Evolutionary conservation across 1,140 invertebrate genomes (phyloP).

Genomic region (Lordiphosa mommai): DNA sequence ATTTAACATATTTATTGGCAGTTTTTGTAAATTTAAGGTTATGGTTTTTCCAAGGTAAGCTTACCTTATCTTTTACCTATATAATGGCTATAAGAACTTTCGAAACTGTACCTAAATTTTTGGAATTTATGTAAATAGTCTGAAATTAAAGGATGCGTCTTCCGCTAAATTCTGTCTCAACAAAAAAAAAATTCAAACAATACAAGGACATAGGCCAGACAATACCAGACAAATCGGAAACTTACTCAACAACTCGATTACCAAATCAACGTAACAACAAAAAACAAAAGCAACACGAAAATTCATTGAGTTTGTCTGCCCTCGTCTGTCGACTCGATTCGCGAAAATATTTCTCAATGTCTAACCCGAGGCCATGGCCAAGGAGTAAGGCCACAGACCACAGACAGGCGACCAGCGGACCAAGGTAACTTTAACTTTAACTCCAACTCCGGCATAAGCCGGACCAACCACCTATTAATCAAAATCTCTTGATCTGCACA

Average conservation of each 20-base stretch:
- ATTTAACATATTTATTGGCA: no score
- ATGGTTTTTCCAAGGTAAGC: no score
- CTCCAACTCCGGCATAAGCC: constrained; percentile 13
- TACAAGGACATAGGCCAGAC: no score
- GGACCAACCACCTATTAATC: constrained; percentile 72
- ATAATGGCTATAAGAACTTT: no score
- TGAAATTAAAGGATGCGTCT: no score
- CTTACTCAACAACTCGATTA: constrained; percentile 37
- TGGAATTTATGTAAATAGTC: no score
- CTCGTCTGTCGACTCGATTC: constrained; percentile 66
- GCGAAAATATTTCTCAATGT: constrained; percentile 76
- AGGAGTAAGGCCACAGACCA: not conserved
- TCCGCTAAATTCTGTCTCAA: no score
- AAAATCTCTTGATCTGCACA: constrained; percentile 74
- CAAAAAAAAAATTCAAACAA: no score
- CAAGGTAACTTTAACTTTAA: constrained; percentile 9
- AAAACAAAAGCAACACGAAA: constrained; percentile 5
- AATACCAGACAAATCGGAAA: constrained; percentile 11
- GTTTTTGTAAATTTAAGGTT: no score
- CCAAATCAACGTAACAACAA: constrained; percentile 18
- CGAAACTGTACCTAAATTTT: no score
- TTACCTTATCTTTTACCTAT: no score
- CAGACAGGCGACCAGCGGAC: not conserved
- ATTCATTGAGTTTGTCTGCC: constrained; percentile 66
- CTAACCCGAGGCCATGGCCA: constrained; percentile 53